Percentiles rank a stretch among this genome's conserved stretches.
These are phyloP conservation scores for Erpobdella octoculata DNA, from an alignment of 2,888 invertebrate genomes.

Conservation along the genomic window DNA sequence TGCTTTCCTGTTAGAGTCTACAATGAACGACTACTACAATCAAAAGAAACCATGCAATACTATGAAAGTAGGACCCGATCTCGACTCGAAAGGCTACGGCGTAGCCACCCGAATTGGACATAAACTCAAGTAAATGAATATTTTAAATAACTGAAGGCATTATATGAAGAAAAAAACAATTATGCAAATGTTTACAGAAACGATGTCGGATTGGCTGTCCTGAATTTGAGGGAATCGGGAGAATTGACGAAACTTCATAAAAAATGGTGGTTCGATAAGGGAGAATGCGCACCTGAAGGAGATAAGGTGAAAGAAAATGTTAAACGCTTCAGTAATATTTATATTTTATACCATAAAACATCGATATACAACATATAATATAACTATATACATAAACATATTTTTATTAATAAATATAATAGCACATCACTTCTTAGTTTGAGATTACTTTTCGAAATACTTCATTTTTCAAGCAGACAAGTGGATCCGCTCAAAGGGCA, in stretches of 20 bases:
- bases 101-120: constrained; percentile 86
- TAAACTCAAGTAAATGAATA: constrained; percentile 73
- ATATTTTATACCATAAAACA: background rate
- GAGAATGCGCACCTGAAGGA: constrained; percentile 52
- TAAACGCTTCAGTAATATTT: background rate
- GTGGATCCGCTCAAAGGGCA: constrained; percentile 26
- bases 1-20: constrained; percentile 56
- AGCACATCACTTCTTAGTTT: no score
- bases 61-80: constrained; percentile 67
- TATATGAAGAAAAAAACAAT: background rate
- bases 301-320: constrained; percentile 27
- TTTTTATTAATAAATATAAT: no score
- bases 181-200: background rate
- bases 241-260: constrained; percentile 80
- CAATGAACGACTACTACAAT: constrained; percentile 72
- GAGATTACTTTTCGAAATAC: no score
- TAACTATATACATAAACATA: no score
- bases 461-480: background rate
- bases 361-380: no score
- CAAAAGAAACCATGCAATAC: constrained; percentile 66
- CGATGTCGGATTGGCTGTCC: constrained; percentile 78
- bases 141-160: background rate
- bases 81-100: constrained; percentile 77
- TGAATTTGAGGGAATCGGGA: constrained; percentile 80
- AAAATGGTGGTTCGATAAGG: constrained; percentile 86